These are phyloP conservation scores for Centrocercus urophasianus DNA, from an alignment of 2,113 vertebrate species.

Conservation along the genomic window DNA sequence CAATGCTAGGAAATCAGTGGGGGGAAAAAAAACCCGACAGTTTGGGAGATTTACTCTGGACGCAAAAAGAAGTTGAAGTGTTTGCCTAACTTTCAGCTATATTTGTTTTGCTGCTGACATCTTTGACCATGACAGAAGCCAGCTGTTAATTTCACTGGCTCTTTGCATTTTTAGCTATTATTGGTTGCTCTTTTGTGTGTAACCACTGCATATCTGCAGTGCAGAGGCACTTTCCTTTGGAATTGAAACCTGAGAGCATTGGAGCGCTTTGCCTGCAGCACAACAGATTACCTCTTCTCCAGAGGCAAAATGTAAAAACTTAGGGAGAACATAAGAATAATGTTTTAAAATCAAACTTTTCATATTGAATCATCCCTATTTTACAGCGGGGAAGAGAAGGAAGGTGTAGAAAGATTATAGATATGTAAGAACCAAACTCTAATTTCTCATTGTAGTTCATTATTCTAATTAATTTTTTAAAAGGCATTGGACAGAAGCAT, in stretches of 20 bases:
- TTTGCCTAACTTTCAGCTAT: neutral
- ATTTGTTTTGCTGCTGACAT: neutral
- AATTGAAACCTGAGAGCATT: neutral
- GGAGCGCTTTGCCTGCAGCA: neutral
- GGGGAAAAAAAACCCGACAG: neutral
- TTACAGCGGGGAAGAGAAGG: neutral
- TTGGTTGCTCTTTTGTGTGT: neutral
- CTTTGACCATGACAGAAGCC: neutral
- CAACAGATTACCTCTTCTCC: neutral
- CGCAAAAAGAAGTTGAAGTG: neutral
- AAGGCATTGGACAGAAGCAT: neutral
- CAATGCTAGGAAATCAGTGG: neutral
- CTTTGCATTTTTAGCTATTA: neutral
- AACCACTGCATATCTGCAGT: neutral
- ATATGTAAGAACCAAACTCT: neutral
- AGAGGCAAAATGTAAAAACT: neutral
- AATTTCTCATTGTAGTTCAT: no score
- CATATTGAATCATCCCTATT: neutral
- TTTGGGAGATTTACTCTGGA: neutral
- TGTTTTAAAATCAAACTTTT: neutral
- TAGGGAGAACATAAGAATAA: neutral
- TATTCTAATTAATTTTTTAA: neutral
- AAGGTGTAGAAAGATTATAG: fast-evolving
- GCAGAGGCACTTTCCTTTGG: neutral
- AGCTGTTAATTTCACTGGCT: neutral